phyloP scores from a whole-genome alignment of 2,113 vertebrate species.

The Lonchura striata region DNA sequence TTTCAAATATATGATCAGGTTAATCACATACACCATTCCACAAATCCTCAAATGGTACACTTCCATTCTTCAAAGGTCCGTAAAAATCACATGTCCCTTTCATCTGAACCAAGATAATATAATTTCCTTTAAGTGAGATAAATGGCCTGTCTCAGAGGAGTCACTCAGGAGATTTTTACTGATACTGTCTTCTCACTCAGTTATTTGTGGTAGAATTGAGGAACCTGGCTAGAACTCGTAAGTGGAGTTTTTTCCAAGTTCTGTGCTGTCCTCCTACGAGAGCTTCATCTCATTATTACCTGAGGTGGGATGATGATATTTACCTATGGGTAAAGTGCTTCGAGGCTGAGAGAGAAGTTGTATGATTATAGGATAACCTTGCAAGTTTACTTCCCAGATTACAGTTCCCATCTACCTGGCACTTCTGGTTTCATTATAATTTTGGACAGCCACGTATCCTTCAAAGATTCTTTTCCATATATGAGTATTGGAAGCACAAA shows the following conservation, averaged over 20 bases:
- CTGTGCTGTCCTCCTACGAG: background rate
- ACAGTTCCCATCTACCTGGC: background rate
- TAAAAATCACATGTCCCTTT: background rate
- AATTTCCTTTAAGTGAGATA: background rate
- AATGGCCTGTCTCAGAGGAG: background rate
- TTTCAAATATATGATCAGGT: background rate
- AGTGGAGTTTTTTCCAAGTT: background rate
- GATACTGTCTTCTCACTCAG: background rate
- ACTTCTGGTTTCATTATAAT: background rate
- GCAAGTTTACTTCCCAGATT: background rate
- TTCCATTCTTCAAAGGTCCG: constrained; percentile 45
- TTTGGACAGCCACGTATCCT: background rate
- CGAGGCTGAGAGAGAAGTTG: background rate
- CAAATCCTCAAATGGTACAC: background rate
- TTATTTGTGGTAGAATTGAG: background rate
- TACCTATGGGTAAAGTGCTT: background rate
- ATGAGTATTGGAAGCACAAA: background rate
- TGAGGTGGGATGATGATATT: background rate
- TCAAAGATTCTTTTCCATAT: background rate
- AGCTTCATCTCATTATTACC: constrained; percentile 16
- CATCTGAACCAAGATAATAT: background rate
- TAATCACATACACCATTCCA: background rate
- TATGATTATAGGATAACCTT: background rate
- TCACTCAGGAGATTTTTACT: background rate
- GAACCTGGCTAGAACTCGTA: background rate